Evolutionary conservation across 2,888 invertebrate genomes (phyloP).

Genomic region (Cheilosia variabilis): DNA sequence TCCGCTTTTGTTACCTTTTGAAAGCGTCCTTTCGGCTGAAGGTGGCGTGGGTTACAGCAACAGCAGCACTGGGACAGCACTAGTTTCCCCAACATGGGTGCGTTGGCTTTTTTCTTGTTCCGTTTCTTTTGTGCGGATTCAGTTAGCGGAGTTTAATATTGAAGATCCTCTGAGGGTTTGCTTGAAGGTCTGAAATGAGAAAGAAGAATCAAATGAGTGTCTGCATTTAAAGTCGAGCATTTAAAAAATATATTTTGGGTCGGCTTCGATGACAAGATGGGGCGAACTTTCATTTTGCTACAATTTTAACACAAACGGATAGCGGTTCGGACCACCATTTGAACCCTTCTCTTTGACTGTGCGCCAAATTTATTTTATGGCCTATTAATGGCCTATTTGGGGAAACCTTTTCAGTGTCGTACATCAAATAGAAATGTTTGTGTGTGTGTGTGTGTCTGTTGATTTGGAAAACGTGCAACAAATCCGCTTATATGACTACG

Average conservation of each 20-base stretch:
- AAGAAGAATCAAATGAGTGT: slow-evolving; percentile 3
- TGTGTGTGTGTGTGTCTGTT: slow-evolving; percentile 2
- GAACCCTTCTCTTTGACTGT: slow-evolving; percentile 20
- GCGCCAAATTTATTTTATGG: slow-evolving; percentile 29
- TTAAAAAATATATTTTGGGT: slow-evolving; percentile 10
- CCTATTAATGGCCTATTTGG: slow-evolving; percentile 5
- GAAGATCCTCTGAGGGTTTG: slow-evolving; percentile 20
- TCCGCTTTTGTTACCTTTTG: slow-evolving; percentile 72
- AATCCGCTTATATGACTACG: slow-evolving; percentile 25
- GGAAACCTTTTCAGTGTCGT: slow-evolving; percentile 36
- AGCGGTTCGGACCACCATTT: neutral
- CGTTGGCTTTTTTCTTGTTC: slow-evolving; percentile 25
- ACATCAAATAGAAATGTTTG: slow-evolving; percentile 39
- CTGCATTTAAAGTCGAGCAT: slow-evolving; percentile 15
- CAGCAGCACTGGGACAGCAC: slow-evolving; percentile 56
- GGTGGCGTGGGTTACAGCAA: slow-evolving; percentile 66
- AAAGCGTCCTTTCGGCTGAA: slow-evolving; percentile 68
- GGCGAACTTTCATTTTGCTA: slow-evolving; percentile 20
- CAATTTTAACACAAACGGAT: slow-evolving; percentile 8
- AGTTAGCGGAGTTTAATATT: slow-evolving; percentile 40
- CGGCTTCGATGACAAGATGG: slow-evolving; percentile 6
- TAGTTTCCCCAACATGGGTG: slow-evolving; percentile 69
- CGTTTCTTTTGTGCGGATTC: slow-evolving; percentile 17
- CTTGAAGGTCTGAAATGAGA: slow-evolving; percentile 34
- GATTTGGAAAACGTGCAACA: neutral